phyloP scores from a whole-genome alignment of 2,113 vertebrate species.

The Halichoeres trimaculatus region DNA sequence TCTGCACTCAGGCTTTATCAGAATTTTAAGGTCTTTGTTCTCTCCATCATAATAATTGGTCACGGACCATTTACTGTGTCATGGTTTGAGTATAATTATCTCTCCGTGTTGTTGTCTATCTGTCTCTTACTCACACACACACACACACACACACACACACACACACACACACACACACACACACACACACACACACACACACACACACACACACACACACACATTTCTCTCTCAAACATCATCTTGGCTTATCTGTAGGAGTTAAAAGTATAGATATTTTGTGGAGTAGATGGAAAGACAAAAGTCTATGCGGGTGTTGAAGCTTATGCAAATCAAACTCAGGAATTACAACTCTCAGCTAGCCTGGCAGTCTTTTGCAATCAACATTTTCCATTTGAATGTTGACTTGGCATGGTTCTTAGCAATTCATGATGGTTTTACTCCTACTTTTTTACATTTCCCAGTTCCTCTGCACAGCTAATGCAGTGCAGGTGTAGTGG shows the following conservation, averaged over 20 bases:
- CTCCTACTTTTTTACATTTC: background rate
- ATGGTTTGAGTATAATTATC: conserved; percentile 10
- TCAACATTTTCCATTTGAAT: background rate
- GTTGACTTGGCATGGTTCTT: background rate
- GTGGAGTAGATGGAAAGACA: no score
- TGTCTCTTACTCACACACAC: background rate
- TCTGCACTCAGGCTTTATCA: conserved; percentile 17
- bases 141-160: no score
- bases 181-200: no score
- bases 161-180: no score
- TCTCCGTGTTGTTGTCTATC: background rate
- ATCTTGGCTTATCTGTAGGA: no score
- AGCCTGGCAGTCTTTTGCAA: no score
- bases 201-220: no score
- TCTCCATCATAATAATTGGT: background rate
- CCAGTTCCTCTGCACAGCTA: background rate
- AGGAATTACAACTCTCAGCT: background rate
- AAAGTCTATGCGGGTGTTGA: no score
- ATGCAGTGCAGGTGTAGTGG: conserved; percentile 1
- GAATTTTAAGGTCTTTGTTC: conserved; percentile 16
- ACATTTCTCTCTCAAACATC: no score
- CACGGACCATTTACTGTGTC: conserved; percentile 9
- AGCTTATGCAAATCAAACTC: no score
- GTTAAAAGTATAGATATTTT: no score
- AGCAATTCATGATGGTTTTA: background rate